Evolutionary conservation across 2,113 vertebrate species (phyloP), one percentile per base, ranked within the genome.

Genomic region (Rhodinocichla rosea): DNA sequence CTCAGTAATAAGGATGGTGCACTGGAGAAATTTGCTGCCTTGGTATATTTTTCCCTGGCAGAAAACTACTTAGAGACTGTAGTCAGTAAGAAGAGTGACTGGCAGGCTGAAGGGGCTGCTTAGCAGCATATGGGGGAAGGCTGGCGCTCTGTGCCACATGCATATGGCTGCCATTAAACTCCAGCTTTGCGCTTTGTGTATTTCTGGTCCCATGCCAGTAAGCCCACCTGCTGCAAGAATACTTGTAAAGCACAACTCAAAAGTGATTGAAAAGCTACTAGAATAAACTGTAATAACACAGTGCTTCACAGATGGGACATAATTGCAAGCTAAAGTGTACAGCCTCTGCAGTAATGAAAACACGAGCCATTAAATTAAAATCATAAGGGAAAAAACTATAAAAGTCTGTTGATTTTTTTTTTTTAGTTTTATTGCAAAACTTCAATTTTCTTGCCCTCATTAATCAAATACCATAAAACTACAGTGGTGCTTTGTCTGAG

Each of bases 21-120:
- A 98, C 98, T 98, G 98, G 98, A 98, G 98, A 99, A 99, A 99
- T 98, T 97, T 98, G 98, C 98, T 98, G 98, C 98, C 98, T 98
- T 98, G 98, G 98, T 98, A 98, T 97, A 98, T 98, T 98, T 98
- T 98, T 98, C 97, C 98, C 98, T 98, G 98, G 98, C 98, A 98
- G 98, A 98, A 98, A 98, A 98, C 97, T 97, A 98, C 98, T 98
- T 98, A 97, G 98, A 98, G 98, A 97, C 98, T 97, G 98, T 95
- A 98, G 98, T 98, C 98, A 98, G 98, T 98, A 98, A 98, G 98
- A 97, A 98, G 98, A 98, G 98, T 98, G 98, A 98, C 97, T 98
- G 98, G 98, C 98, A 98, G 98, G 97, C 98, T 98, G 97, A 97
- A 98, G 98, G 97, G 98, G 98, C 98, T 97, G 98, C 97, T 97